Evolutionary conservation across 2,888 invertebrate genomes (phyloP).

Genomic region (Pardosa pseudoannulata): DNA sequence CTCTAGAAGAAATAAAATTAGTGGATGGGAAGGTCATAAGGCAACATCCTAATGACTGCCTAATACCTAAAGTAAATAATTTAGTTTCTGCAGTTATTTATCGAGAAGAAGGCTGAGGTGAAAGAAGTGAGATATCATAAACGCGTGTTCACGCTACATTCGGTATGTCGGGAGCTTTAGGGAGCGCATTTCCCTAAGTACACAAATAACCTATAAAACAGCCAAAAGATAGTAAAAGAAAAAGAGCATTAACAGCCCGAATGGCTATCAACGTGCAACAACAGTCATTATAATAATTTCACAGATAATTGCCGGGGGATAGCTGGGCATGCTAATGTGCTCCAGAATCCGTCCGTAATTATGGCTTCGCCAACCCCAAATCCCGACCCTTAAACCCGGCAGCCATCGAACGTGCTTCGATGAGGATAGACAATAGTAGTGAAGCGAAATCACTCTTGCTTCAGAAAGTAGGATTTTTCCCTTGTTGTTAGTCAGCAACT

Average conservation of each 20-base stretch:
- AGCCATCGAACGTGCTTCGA: not conserved
- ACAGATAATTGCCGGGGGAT: not conserved
- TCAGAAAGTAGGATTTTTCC: no score
- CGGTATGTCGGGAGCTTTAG: no score
- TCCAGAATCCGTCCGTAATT: not conserved
- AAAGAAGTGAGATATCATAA: no score
- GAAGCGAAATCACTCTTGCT: no score
- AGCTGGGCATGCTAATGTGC: not conserved
- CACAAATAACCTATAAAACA: not conserved
- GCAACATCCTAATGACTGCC: no score
- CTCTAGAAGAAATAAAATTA: no score
- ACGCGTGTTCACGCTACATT: no score
- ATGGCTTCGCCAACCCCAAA: not conserved
- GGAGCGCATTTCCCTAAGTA: not conserved
- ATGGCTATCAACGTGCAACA: not conserved
- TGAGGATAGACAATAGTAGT: not conserved
- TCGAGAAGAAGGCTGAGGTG: no score
- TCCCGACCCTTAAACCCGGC: not conserved
- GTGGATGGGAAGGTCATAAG: no score
- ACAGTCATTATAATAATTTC: not conserved
- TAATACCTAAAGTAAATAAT: no score
- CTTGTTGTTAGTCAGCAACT: no score
- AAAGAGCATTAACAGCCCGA: not conserved
- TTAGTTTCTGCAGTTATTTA: no score
- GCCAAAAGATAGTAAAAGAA: not conserved